These are phyloP conservation scores for Myodes glareolus DNA, from an alignment of 2,113 vertebrate species.

Conservation along the genomic window DNA sequence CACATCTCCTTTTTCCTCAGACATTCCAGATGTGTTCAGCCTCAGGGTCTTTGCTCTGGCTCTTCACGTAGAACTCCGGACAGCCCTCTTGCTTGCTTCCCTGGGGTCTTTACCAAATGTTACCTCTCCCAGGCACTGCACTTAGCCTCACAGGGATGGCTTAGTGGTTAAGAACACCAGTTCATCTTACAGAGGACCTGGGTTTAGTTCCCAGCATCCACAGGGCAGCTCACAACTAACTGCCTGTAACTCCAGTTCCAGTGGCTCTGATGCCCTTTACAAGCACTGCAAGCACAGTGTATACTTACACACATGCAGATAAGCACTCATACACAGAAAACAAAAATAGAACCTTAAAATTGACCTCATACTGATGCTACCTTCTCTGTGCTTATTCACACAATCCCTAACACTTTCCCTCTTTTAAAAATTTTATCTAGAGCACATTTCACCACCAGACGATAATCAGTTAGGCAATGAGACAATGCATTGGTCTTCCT, in stretches of 20 bases:
- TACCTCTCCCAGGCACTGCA: background rate
- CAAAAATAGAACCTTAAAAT: background rate
- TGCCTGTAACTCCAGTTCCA: background rate
- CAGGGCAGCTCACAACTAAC: background rate
- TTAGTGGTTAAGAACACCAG: background rate
- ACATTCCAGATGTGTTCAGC: accelerated
- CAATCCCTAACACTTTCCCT: background rate
- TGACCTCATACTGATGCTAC: background rate
- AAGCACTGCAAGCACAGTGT: background rate
- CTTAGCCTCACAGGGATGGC: background rate
- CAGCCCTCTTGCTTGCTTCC: background rate
- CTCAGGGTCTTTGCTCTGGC: background rate
- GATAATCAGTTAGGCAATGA: background rate
- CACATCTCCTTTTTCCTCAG: background rate
- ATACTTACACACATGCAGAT: background rate
- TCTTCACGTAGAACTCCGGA: background rate
- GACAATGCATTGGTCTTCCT: background rate
- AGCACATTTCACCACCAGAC: background rate
- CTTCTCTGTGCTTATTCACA: too few species aligned
- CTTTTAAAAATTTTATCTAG: background rate
- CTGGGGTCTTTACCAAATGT: background rate
- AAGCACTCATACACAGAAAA: background rate
- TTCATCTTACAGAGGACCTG: background rate
- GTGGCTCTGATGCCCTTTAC: background rate
- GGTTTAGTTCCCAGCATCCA: background rate